Evolutionary conservation across 2,113 vertebrate genomes (phyloP).

Genomic region (Baryphthengus martii): DNA sequence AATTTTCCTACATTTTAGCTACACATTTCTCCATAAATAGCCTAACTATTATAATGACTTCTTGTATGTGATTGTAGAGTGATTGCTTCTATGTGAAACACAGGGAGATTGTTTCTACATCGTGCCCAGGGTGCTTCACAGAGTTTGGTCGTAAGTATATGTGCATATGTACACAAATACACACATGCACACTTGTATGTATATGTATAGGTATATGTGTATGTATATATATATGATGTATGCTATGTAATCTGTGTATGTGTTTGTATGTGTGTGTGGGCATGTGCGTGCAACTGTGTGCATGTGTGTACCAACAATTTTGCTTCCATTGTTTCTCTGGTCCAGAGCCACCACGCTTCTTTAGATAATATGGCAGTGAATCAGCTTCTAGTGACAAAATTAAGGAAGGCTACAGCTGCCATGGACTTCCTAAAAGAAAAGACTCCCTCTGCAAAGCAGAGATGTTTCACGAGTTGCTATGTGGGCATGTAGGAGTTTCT

Average conservation of each 20-base stretch:
- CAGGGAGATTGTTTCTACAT: not conserved
- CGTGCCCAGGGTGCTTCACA: not conserved
- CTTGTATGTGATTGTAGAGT: constrained; percentile 19
- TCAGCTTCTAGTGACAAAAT: not conserved
- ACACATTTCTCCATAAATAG: constrained; percentile 59
- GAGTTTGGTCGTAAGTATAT: not conserved
- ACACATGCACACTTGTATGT: not conserved
- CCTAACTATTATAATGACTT: constrained; percentile 58
- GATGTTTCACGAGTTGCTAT: not conserved
- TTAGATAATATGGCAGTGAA: not conserved
- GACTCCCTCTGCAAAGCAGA: not conserved
- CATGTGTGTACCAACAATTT: not conserved
- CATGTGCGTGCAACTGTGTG: fast-evolving
- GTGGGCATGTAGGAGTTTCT: not conserved
- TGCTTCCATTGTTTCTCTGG: not conserved
- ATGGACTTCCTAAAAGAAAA: not conserved
- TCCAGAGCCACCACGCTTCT: not conserved
- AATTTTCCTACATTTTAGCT: constrained; percentile 19
- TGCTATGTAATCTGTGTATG: fast-evolving
- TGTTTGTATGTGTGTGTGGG: not conserved
- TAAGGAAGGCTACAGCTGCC: fast-evolving
- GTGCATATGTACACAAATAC: not conserved
- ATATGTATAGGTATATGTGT: not conserved
- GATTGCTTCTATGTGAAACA: constrained; percentile 30
- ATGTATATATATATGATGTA: not conserved